These are phyloP conservation scores for Neodiprion pinetum DNA, from an alignment of 1,140 invertebrate genomes.

Conservation along the genomic window DNA sequence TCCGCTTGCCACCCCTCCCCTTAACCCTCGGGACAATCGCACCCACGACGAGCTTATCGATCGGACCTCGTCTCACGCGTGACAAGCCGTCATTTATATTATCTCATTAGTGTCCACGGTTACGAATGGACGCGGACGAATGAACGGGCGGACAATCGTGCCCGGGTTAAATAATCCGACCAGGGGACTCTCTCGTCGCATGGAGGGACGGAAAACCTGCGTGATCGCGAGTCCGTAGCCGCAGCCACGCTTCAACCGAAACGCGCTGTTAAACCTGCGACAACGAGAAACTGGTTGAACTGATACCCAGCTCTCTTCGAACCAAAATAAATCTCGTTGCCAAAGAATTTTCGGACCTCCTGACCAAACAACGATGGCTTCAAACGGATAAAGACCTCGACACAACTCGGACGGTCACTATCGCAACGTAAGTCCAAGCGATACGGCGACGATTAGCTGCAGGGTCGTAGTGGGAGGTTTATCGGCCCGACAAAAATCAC, in stretches of 20 bases:
- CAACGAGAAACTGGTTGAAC: neutral
- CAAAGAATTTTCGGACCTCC: too few species aligned
- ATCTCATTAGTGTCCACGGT: conserved; percentile 8
- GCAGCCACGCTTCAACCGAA: neutral
- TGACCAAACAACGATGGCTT: too few species aligned
- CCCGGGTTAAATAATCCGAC: neutral
- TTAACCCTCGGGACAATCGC: too few species aligned
- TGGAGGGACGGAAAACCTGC: neutral
- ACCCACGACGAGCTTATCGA: conserved; percentile 1
- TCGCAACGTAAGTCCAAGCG: too few species aligned
- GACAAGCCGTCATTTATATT: conserved; percentile 12
- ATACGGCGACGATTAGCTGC: too few species aligned
- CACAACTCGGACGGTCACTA: too few species aligned
- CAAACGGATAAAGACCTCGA: too few species aligned
- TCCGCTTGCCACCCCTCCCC: too few species aligned
- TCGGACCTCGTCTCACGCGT: neutral
- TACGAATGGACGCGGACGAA: neutral
- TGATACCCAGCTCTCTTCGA: too few species aligned
- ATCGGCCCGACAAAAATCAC: too few species aligned
- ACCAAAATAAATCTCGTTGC: too few species aligned
- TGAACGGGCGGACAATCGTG: neutral
- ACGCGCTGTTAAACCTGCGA: neutral
- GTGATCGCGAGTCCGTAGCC: neutral
- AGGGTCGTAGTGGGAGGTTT: too few species aligned
- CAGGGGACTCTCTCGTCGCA: neutral